These are phyloP conservation scores for Megastigmus dorsalis DNA, from an alignment of 2,888 invertebrate species.

Conservation along the genomic window DNA sequence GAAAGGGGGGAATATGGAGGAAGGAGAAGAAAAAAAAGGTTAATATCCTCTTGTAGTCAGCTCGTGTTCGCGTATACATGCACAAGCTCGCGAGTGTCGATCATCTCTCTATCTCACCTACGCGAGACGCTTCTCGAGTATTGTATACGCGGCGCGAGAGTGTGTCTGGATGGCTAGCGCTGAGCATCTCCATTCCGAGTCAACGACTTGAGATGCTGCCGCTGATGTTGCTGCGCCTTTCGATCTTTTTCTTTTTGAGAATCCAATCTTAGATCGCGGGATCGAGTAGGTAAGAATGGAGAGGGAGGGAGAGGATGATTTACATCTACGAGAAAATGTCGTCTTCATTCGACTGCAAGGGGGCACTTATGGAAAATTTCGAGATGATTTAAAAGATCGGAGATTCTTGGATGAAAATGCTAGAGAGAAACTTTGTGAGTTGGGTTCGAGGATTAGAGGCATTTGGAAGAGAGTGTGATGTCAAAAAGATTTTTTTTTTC, in stretches of 20 bases:
- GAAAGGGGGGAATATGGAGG: background rate
- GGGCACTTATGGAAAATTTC: slow-evolving; percentile 13
- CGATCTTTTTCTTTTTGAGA: background rate
- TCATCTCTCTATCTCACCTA: slow-evolving; percentile 39
- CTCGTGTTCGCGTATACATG: too few species aligned
- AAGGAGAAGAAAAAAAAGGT: slow-evolving; percentile 17
- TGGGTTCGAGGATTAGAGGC: slow-evolving; percentile 17
- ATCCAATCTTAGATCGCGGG: slow-evolving; percentile 9
- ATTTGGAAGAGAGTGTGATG: slow-evolving; percentile 21
- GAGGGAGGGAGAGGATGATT: slow-evolving; percentile 18
- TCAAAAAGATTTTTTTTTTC: too few species aligned
- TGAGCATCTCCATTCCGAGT: slow-evolving; percentile 10
- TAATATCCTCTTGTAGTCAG: slow-evolving; percentile 43
- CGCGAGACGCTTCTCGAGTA: too few species aligned
- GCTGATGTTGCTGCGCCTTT: background rate
- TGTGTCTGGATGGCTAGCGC: background rate
- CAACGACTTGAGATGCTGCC: slow-evolving; percentile 7
- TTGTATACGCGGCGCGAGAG: too few species aligned
- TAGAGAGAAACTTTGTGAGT: background rate
- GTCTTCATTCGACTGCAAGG: background rate
- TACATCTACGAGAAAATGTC: slow-evolving; percentile 36
- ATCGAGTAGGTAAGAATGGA: background rate
- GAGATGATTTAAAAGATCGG: background rate
- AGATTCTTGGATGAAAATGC: background rate
- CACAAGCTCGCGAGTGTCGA: slow-evolving; percentile 42